These are phyloP conservation scores for Apis laboriosa DNA, from an alignment of 1,140 invertebrate genomes.

Conservation along the genomic window DNA sequence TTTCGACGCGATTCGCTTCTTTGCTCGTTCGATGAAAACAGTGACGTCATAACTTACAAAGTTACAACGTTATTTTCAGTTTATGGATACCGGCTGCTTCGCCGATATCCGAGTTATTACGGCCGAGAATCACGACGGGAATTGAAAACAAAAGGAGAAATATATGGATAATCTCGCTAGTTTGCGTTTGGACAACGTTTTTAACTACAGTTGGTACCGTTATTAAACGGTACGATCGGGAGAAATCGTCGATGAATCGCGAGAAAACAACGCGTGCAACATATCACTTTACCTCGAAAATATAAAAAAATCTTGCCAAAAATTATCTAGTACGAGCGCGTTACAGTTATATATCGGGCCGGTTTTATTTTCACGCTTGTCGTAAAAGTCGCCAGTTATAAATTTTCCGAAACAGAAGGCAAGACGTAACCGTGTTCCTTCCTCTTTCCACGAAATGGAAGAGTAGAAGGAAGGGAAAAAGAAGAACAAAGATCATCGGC, in stretches of 20 bases:
- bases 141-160: conserved; percentile 46
- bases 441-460: neutral
- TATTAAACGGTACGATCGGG: conserved; percentile 24
- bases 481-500: conserved; percentile 18
- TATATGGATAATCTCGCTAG: conserved; percentile 14
- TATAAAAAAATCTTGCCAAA: neutral
- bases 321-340: neutral
- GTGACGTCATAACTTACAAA: conserved; percentile 48
- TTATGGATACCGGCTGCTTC: conserved; percentile 49
- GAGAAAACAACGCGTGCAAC: neutral
- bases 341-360: too few species aligned
- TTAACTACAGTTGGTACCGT: conserved; percentile 4
- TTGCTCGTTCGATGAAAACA: conserved; percentile 22
- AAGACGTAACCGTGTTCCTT: conserved; percentile 1
- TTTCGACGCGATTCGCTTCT: neutral
- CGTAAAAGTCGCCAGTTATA: conserved; percentile 46
- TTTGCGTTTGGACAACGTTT: neutral
- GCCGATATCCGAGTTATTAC: conserved; percentile 46
- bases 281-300: neutral
- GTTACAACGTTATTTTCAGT: conserved; percentile 54
- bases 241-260: neutral
- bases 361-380: conserved; percentile 24
- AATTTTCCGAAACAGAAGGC: conserved; percentile 48
- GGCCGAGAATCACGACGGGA: conserved; percentile 18
- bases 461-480: neutral